Evolutionary conservation across 1,140 invertebrate species (phyloP).

Genomic region (Bombus picipes): DNA sequence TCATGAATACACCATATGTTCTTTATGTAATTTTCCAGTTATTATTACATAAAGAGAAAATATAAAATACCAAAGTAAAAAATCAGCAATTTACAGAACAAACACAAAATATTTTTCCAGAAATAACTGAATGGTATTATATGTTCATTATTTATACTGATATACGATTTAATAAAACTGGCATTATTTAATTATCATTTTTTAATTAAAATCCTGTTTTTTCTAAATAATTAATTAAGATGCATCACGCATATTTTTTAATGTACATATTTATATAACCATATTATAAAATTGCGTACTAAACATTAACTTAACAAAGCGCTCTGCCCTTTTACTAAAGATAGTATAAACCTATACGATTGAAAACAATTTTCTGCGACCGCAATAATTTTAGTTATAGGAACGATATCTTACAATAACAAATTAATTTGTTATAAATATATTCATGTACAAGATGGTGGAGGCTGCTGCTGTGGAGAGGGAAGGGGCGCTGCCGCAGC

Average conservation of each 20-base stretch:
- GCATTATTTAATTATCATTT: conserved; percentile 26
- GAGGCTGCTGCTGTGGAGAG: conserved; percentile 80
- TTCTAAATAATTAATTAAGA: conserved; percentile 11
- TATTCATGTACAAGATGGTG: conserved; percentile 72
- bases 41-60: not conserved
- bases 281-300: not conserved
- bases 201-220: conserved; percentile 6
- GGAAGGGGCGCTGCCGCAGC: conserved; percentile 79
- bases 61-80: conserved; percentile 1
- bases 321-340: not conserved
- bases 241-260: not conserved
- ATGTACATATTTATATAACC: not conserved
- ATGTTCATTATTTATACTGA: conserved; percentile 35
- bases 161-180: conserved; percentile 52
- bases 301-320: not conserved
- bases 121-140: conserved; percentile 16
- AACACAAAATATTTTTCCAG: conserved; percentile 4
- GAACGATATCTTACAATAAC: conserved; percentile 21
- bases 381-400: not conserved
- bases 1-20: not conserved
- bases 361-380: not conserved
- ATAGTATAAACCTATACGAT: not conserved
- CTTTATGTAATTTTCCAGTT: conserved; percentile 1
- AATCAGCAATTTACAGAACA: not conserved
- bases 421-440: conserved; percentile 12